Base-by-base conservation (phyloP, 2,888 invertebrate species). In the Oscheius onirici region DNA sequence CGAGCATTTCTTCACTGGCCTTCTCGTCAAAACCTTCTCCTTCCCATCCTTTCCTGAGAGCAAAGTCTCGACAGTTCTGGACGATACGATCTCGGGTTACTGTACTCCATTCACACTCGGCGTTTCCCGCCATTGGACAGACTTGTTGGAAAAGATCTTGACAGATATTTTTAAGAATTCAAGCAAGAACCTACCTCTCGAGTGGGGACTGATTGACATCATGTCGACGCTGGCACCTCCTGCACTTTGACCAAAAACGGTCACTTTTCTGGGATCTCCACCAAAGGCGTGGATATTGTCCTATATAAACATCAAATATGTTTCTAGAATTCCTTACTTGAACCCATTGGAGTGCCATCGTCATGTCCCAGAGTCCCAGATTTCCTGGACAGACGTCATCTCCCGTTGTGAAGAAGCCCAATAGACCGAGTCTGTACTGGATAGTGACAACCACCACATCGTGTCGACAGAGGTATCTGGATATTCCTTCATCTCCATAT, bases 391-490 rank as follows among this genome's bases (percentile, higher is more conserved):
- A 84, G 6, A 75, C 75, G 26, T 76, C 73, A 66, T 82, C 82
- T 24, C 82, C 82, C 20, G 83, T 85, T 0, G 83, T 81, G 44
- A 86, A 80, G 72, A 86, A 85, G 46, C 86, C 86, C n/a, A 83
- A 76, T 0, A 77, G 72, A 10, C 83, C 83, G 2, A 83, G 71
- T 17, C 83, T 72, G 60, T 83, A 83, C 55, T 83, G 81, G 43
- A 83, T 79, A 1, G 83, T 83, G 22, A 83, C 81, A 11, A 81
- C 81, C 28, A 83, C 80, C 26, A 83, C 78, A 49, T 80, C 83
- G 68, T 83, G 78, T 41, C 80, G 80, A 40, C 78, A 78, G n/a
- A 79, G 65, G 61, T 77, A 79, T 72, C 78, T 78, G 66, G 78
- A 74, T 55, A 78, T 75, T n/a, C 74, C 61, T 24, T 65, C 52